These are phyloP conservation scores for Yponomeuta cagnagella DNA, from an alignment of 2,888 invertebrate genomes.

Conservation along the genomic window DNA sequence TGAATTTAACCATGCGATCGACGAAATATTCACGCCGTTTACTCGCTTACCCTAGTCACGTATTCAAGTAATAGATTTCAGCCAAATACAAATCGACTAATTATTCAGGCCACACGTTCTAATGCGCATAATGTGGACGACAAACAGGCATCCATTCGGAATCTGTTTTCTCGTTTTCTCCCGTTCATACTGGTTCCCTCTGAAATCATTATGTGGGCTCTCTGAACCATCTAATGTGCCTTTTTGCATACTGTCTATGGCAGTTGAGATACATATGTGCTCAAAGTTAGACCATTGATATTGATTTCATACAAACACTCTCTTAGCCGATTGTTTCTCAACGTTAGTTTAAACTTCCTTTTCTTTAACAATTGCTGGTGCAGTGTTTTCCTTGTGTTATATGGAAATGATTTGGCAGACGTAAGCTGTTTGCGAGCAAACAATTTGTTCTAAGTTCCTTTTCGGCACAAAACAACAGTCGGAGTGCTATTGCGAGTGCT, in stretches of 20 bases:
- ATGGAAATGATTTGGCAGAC: slow-evolving; percentile 3
- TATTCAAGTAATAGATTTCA: background rate
- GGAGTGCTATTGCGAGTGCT: background rate
- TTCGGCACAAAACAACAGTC: background rate
- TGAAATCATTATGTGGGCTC: too few species aligned
- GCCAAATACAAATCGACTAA: slow-evolving; percentile 11
- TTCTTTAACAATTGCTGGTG: background rate
- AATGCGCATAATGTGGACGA: slow-evolving; percentile 11
- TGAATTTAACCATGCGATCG: background rate
- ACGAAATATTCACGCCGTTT: too few species aligned
- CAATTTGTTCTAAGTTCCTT: background rate
- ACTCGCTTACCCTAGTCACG: too few species aligned
- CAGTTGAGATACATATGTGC: too few species aligned
- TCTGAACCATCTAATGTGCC: too few species aligned
- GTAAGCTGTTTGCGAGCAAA: slow-evolving; percentile 1
- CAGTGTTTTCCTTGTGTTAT: background rate
- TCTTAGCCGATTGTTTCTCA: background rate
- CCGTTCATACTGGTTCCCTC: too few species aligned
- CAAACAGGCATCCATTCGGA: background rate
- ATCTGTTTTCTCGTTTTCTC: background rate
- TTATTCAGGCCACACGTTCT: slow-evolving; percentile 8
- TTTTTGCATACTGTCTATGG: too few species aligned
- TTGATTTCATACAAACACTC: background rate
- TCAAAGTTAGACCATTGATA: background rate
- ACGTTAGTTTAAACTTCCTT: background rate